phyloP scores from a whole-genome alignment of 2,113 vertebrate species.

The human (Homo sapiens) region DNA sequence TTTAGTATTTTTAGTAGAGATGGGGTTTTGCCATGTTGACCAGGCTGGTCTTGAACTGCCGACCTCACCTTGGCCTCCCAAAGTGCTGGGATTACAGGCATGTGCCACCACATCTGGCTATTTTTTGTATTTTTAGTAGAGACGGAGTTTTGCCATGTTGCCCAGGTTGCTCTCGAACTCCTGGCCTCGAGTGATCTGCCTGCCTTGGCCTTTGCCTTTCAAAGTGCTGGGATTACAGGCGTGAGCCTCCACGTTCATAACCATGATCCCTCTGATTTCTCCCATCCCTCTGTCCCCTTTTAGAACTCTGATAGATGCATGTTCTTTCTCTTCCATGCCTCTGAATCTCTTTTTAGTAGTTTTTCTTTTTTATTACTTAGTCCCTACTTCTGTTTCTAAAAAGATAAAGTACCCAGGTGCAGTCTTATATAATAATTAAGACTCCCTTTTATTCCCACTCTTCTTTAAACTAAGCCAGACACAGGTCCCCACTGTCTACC shows the following conservation, averaged over 20 bases:
- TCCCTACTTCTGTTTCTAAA: conserved; percentile 12
- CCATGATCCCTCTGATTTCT: background rate
- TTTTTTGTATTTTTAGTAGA: background rate
- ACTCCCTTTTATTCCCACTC: background rate
- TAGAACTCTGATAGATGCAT: background rate
- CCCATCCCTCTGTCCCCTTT: background rate
- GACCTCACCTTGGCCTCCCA: no score
- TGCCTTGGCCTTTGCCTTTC: background rate
- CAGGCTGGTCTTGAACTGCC: no score
- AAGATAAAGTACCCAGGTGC: background rate
- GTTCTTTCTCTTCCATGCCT: background rate
- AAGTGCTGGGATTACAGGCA: background rate
- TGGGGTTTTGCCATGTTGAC: no score
- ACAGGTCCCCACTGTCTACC: background rate
- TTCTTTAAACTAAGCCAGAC: background rate
- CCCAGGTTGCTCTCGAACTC: background rate
- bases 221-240: background rate
- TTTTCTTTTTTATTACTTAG: background rate
- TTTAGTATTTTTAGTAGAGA: no score
- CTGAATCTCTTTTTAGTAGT: background rate
- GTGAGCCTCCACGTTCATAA: background rate
- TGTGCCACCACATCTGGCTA: background rate
- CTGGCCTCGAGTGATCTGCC: background rate
- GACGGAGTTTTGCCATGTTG: background rate
- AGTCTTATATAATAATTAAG: background rate